A percentile compares a stretch with the other conserved stretches of the same genome.
Evolutionary conservation across 2,888 invertebrate species (phyloP).

Genomic region (Rhagonycha lutea): DNA sequence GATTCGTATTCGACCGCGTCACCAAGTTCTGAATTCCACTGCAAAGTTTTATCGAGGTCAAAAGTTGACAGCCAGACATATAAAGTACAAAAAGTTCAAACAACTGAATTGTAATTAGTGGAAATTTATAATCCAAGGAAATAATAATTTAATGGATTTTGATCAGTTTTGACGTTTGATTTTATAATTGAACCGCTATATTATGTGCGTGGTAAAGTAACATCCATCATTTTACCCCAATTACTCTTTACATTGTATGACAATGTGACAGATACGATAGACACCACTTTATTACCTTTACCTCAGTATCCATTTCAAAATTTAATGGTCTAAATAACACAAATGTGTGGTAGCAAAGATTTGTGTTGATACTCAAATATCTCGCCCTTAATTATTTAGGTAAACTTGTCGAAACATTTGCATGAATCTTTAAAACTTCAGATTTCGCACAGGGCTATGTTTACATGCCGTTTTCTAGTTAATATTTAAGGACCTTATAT

Average conservation of each 20-base stretch:
- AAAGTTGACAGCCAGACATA: background rate
- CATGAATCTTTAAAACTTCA: background rate
- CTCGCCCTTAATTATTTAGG: background rate
- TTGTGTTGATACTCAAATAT: background rate
- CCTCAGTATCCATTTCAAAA: background rate
- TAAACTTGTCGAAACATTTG: background rate
- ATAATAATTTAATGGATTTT: background rate
- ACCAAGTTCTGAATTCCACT: background rate
- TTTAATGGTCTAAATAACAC: background rate
- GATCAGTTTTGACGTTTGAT: background rate
- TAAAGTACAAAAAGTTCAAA: background rate
- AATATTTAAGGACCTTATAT: background rate
- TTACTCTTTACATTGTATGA: background rate
- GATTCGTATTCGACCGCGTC: background rate
- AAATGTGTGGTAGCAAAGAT: background rate
- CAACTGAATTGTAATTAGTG: background rate
- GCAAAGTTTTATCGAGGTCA: background rate
- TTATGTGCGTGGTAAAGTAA: background rate
- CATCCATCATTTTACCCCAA: background rate
- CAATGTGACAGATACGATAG: background rate
- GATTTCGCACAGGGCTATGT: background rate
- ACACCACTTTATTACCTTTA: background rate
- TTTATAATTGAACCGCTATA: background rate
- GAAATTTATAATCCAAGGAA: background rate
- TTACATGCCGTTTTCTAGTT: background rate